Percentiles rank a stretch among this genome's conserved stretches.
Conservation (phyloP, 2,888 invertebrate genomes). For the Myopa tessellatipennis region DNA sequence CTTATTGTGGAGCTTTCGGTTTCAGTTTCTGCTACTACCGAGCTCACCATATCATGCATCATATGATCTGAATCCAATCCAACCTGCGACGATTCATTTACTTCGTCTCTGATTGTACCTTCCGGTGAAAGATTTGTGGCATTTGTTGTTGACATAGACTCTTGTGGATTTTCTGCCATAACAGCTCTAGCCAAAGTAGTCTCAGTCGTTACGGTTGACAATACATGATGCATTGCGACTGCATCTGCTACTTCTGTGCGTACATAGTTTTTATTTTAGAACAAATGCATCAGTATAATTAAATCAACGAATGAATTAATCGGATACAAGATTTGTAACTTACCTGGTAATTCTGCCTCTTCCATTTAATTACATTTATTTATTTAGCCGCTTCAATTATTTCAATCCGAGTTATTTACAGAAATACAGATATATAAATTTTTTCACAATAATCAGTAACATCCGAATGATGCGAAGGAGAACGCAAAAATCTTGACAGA, state of each 20-base stretch:
- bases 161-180: too few relatives aligned
- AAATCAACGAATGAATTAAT: neutral
- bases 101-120: neutral
- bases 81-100: neutral
- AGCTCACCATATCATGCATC: neutral
- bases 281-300: neutral
- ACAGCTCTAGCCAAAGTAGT: too few relatives aligned
- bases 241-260: neutral
- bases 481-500: too few relatives aligned
- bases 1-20: neutral
- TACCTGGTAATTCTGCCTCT: conserved; percentile 44
- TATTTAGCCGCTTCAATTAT: neutral
- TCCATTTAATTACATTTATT: conserved; percentile 39
- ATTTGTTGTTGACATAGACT: neutral
- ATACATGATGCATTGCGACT: too few relatives aligned
- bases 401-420: too few relatives aligned
- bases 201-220: too few relatives aligned
- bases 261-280: too few relatives aligned
- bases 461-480: too few relatives aligned
- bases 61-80: neutral
- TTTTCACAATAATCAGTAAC: too few relatives aligned
- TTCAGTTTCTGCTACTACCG: neutral
- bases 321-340: neutral
- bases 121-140: neutral
- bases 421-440: too few relatives aligned